Conservation (phyloP, 2,888 invertebrate species). For the Acleris emargana region DNA sequence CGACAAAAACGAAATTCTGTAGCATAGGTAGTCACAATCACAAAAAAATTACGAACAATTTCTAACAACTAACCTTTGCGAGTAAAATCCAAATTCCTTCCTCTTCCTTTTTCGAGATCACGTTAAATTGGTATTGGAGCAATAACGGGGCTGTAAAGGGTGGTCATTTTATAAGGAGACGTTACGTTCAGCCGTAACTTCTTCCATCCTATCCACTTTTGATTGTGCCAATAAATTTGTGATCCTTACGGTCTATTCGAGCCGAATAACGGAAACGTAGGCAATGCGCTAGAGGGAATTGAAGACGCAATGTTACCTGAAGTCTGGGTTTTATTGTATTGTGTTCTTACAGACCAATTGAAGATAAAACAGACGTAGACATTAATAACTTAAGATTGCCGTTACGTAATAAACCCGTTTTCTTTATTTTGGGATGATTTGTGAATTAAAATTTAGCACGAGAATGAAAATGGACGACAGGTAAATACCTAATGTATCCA, state of each 20-base stretch:
- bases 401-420: too few species aligned
- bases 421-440: too few species aligned
- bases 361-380: too few species aligned
- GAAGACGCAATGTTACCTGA: constrained; percentile 15
- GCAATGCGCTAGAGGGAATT: constrained; percentile 11
- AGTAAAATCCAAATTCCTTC: constrained; percentile 1
- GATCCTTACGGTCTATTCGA: constrained; percentile 28
- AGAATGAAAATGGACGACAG: not conserved
- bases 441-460: too few species aligned
- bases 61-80: not conserved
- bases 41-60: not conserved
- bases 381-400: too few species aligned
- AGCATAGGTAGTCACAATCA: too few species aligned
- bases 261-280: constrained; percentile 22
- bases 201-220: constrained; percentile 29
- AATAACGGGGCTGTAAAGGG: constrained; percentile 54
- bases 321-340: constrained; percentile 3
- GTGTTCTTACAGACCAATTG: not conserved
- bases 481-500: not conserved
- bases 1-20: too few species aligned
- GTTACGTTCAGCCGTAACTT: constrained; percentile 23
- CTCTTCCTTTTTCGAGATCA: constrained; percentile 24
- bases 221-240: constrained; percentile 35
- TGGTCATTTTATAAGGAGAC: constrained; percentile 51
- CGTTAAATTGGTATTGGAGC: constrained; percentile 40